These are phyloP conservation scores for Eumaeus atala DNA, from an alignment of 1,140 invertebrate species.

Conservation along the genomic window DNA sequence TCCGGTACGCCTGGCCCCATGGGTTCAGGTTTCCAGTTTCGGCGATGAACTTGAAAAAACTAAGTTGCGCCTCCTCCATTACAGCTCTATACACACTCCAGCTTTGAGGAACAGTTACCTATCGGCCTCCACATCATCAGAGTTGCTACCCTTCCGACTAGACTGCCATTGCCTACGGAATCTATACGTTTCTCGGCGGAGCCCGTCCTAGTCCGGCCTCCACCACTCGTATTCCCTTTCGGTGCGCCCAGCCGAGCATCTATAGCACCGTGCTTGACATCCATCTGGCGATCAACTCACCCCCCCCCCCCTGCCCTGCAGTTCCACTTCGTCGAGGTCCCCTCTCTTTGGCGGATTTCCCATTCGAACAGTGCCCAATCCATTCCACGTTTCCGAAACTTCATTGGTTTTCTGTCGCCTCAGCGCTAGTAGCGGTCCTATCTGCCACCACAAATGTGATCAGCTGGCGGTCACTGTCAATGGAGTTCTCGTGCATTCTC, in stretches of 20 bases:
- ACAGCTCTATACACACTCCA: too few species aligned
- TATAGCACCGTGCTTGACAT: too few species aligned
- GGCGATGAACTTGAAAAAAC: too few species aligned
- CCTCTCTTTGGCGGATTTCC: background rate
- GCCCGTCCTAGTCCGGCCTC: slow-evolving; percentile 23
- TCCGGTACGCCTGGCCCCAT: too few species aligned
- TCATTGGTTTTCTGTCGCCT: background rate
- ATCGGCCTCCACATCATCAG: background rate
- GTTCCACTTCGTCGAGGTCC: background rate
- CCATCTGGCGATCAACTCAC: too few species aligned
- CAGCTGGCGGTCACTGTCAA: slow-evolving; percentile 1
- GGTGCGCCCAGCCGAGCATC: too few species aligned
- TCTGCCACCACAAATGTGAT: background rate
- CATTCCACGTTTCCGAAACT: background rate
- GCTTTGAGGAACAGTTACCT: too few species aligned
- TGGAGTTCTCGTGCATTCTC: background rate
- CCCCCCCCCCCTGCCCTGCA: background rate
- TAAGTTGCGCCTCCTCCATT: too few species aligned
- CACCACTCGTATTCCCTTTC: slow-evolving; percentile 29
- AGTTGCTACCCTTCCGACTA: slow-evolving; percentile 14
- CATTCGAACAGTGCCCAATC: background rate
- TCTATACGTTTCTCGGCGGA: slow-evolving; percentile 11
- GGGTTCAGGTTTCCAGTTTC: too few species aligned
- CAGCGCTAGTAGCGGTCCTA: background rate
- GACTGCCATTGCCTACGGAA: slow-evolving; percentile 25